Base-by-base conservation (phyloP, 1,140 invertebrate genomes). In the Pogonognathellus flavescens region DNA sequence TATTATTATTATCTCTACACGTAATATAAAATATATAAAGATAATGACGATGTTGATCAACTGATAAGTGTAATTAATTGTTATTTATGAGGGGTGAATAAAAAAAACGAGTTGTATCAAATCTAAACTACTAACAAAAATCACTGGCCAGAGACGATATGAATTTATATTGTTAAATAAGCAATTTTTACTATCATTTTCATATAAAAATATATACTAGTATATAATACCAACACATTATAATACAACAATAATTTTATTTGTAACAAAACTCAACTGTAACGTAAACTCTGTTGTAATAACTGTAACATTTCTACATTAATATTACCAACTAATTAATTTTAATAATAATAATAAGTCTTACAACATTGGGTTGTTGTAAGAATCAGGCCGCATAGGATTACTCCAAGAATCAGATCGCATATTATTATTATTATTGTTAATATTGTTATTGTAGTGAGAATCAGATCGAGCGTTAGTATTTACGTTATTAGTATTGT, bases 201-300 rank as follows among this genome's bases (percentile, higher is more conserved):
- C 66, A 70, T 70, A 70, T 22, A 25, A 70, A 76, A 76, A 76
- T 76, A 76, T 76, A 76, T 31, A 31, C 22, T 66, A 66, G 22
- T n/a, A 41, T 76, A 76, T n/a, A n/a, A n/a, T 76, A 76, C 70
- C 70, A 76, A 76, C 31, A 41, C 31, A 41, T 3, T 41, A 41
- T n/a, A n/a, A n/a, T 41, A 41, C 31, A 41, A 41, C 31, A 76
- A 76, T 76, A 76, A 76, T 16, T 76, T 76, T 76, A 25, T 76
- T 76, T 76, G 70, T 76, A 76, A 76, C 70, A 76, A 76, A 31
- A 76, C 70, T 76, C 25, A 70, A 70, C 70, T 76, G 70, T 50
- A 76, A 76, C 31, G 70, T 31, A 66, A 66, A 20, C 60, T 72
- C 25, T 57, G 11, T 13, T n/a, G n/a, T 16, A 72, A n/a, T 62